Base-by-base conservation (phyloP, 53 echinoderm and acorn worm genomes). In the Glandiceps talaboti region DNA sequence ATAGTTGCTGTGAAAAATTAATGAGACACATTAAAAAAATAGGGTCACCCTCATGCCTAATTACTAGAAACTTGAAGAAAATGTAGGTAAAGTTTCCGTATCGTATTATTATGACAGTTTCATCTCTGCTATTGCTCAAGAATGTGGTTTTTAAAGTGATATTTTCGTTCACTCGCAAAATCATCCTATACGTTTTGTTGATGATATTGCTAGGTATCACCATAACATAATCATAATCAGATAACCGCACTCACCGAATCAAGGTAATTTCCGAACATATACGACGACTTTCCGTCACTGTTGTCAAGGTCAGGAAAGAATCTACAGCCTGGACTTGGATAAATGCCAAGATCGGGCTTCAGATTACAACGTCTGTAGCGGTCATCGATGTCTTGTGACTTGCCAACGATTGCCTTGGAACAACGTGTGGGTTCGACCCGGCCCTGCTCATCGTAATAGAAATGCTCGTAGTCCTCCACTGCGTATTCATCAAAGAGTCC, bases 401-500 rank as follows among this genome's bases (percentile, higher is more conserved):
- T 6, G 26, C 92, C 92, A 1, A 76, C 80, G 14, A 90, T 33
- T 1, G 80, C 79, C 33, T 64, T 28, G 0, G 92, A 90, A 81
- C 92, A 92, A 32, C 79, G 79, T 25, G 87, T 87, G 0, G 90
- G 85, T 64, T 89, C 81, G 32, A 92, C 81, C 26, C 29, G 26
- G 45, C 87, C 87, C 30, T 74, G 72, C 73, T 73, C 87, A n/a
- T 83, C 77, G 25, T 74, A 31, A 79, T 87, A 90, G 83, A 92
- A 92, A 25, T 85, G 80, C 1, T 81, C 74, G 27, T 85, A 78
- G 31, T 79, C 80, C 6, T 45, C 64, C 32, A 79, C 32, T 1
- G 92, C 83, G 73, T 90, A 92, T 78, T 92, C 92, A 78, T 90
- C 94, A 64, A 92, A 92, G 25, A 92, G 85, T 0, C 92, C 92